Conservation (phyloP, 2,888 invertebrate species). For the Callimorpha dominula region DNA sequence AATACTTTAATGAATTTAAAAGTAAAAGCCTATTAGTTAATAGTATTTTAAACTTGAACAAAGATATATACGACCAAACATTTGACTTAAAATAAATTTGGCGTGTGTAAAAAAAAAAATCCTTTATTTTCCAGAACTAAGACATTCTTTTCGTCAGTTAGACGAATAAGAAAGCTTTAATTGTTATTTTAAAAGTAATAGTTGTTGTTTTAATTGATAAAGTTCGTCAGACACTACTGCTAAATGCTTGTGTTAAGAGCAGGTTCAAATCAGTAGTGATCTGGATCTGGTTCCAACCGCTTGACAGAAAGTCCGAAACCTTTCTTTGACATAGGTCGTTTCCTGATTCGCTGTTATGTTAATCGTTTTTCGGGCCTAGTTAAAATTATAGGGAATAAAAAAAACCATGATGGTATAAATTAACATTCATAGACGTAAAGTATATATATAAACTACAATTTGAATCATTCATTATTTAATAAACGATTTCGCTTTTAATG, state of each 20-base stretch:
- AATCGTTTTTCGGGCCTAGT: slow-evolving; percentile 55
- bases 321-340: slow-evolving; percentile 60
- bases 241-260: background rate
- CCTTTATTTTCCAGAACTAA: too few species aligned
- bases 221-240: background rate
- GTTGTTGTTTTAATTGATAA: background rate
- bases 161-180: background rate
- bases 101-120: too few species aligned
- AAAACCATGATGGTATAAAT: background rate
- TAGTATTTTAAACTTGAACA: too few species aligned
- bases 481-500: background rate
- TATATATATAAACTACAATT: background rate
- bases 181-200: background rate
- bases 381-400: slow-evolving; percentile 5
- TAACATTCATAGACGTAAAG: background rate
- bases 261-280: background rate
- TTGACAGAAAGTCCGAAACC: background rate
- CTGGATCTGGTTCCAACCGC: background rate
- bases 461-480: background rate
- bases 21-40: too few species aligned
- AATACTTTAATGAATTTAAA: too few species aligned
- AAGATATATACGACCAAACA: too few species aligned
- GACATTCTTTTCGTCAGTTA: too few species aligned
- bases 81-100: too few species aligned
- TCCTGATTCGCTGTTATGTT: slow-evolving; percentile 59